A percentile compares a stretch with the other conserved stretches of the same genome.
Conservation (phyloP, 2,797 vertebrate genomes). For the Melanotaenia boesemani region DNA sequence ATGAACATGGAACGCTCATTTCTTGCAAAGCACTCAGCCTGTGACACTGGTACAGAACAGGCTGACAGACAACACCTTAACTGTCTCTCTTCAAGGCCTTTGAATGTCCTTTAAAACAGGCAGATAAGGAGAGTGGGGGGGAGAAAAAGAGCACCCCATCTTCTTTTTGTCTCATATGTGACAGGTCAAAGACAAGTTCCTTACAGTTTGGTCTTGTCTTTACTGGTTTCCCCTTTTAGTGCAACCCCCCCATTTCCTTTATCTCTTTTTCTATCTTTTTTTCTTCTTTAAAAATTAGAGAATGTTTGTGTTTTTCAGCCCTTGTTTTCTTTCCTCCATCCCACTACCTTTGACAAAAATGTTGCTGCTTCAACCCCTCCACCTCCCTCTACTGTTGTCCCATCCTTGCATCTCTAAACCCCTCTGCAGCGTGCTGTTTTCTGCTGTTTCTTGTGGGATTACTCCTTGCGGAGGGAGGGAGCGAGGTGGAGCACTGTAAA, state of each 20-base stretch:
- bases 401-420: slow-evolving; percentile 27
- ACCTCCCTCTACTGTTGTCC: slow-evolving; percentile 13
- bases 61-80: slow-evolving; percentile 72
- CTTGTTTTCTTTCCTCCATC: not conserved
- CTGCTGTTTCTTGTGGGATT: slow-evolving; percentile 63
- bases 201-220: slow-evolving; percentile 43
- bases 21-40: slow-evolving; percentile 42
- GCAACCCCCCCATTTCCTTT: slow-evolving; percentile 1
- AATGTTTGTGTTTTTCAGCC: not conserved
- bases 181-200: slow-evolving; percentile 69
- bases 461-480: slow-evolving; percentile 55
- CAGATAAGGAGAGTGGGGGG: slow-evolving; percentile 51
- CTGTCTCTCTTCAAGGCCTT: slow-evolving; percentile 61
- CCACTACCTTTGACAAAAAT: slow-evolving; percentile 6
- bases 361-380: slow-evolving; percentile 2
- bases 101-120: slow-evolving; percentile 70
- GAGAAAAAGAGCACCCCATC: slow-evolving; percentile 33
- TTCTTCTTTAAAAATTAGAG: slow-evolving; percentile 12
- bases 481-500: slow-evolving; percentile 57
- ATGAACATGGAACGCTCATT: slow-evolving; percentile 66
- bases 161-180: slow-evolving; percentile 62
- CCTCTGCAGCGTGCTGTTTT: slow-evolving; percentile 40
- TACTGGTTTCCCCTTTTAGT: slow-evolving; percentile 5
- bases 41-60: slow-evolving; percentile 71
- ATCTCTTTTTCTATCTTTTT: slow-evolving; percentile 19